A percentile compares a stretch with the other conserved stretches of the same genome.
Conservation (phyloP, 2,113 vertebrate genomes). For the Trichomycterus rosablanca region DNA sequence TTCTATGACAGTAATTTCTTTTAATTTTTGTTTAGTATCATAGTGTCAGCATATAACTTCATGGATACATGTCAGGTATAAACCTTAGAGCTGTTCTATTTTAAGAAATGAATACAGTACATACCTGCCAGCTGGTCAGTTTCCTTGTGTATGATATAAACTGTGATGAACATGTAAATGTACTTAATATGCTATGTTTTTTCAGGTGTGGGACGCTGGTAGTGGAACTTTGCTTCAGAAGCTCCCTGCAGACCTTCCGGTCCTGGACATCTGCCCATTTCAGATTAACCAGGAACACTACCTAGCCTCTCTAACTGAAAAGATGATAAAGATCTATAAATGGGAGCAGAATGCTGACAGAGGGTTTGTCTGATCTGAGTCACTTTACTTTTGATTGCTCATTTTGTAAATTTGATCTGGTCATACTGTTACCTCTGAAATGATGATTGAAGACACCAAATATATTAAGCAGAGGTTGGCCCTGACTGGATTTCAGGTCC, state of each 20-base stretch:
- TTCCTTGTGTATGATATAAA: too few species aligned
- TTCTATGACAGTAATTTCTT: too few species aligned
- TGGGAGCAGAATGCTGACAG: constrained; percentile 66
- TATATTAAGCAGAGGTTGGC: not conserved
- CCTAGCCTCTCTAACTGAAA: constrained; percentile 88
- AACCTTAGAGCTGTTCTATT: too few species aligned
- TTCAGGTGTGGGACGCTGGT: constrained; percentile 87
- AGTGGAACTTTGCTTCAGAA: constrained; percentile 82
- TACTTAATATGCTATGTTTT: not conserved
- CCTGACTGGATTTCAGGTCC: constrained; percentile 1
- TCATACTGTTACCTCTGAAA: too few species aligned
- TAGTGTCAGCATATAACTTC: too few species aligned
- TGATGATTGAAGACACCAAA: not conserved
- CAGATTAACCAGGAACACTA: constrained; percentile 75
- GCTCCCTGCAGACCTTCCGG: constrained; percentile 79
- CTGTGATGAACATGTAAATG: too few species aligned
- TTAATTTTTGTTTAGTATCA: too few species aligned
- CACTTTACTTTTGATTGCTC: not conserved
- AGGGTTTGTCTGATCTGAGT: not conserved
- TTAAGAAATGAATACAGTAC: too few species aligned
- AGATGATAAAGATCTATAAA: constrained; percentile 83
- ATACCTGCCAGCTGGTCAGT: too few species aligned
- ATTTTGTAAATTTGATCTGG: too few species aligned
- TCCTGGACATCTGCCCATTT: constrained; percentile 86
- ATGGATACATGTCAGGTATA: too few species aligned